These are phyloP conservation scores for Cercopithecus mona DNA, from an alignment of 2,113 vertebrate species.

Conservation along the genomic window DNA sequence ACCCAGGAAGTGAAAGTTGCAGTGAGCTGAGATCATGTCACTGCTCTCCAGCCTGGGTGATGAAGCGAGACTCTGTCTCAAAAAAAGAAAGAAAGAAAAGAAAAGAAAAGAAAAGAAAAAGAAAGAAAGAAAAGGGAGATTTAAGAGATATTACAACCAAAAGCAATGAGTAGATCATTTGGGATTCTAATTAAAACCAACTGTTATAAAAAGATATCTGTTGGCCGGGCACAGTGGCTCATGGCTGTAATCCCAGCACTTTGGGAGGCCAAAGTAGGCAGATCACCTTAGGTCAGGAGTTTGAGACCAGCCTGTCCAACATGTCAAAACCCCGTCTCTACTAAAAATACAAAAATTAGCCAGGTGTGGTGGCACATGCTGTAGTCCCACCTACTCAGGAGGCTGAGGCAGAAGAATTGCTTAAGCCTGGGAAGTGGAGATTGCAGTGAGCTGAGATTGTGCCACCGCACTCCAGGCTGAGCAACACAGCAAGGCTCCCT, in stretches of 20 bases:
- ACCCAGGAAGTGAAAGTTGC: too few species aligned
- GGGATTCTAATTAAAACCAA: background rate
- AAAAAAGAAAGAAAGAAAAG: background rate
- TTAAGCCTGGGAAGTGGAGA: background rate
- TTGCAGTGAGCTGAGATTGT: background rate
- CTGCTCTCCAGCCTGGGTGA: too few species aligned
- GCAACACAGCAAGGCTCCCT: background rate
- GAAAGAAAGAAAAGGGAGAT: background rate
- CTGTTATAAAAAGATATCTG: background rate
- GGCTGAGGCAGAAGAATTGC: too few species aligned
- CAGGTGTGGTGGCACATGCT: too few species aligned
- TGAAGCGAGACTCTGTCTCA: background rate
- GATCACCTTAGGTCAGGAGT: background rate
- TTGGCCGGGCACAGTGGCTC: background rate
- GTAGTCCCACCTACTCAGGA: too few species aligned
- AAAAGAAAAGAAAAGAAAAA: background rate
- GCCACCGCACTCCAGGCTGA: background rate
- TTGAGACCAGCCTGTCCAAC: background rate
- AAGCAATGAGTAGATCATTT: background rate
- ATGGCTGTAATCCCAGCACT: background rate
- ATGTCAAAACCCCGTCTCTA: background rate
- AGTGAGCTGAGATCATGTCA: too few species aligned
- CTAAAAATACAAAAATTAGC: background rate
- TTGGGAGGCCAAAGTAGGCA: background rate
- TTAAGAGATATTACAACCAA: background rate